phyloP scores from a whole-genome alignment of 2,888 invertebrate genomes.

The Drosophila merina region DNA sequence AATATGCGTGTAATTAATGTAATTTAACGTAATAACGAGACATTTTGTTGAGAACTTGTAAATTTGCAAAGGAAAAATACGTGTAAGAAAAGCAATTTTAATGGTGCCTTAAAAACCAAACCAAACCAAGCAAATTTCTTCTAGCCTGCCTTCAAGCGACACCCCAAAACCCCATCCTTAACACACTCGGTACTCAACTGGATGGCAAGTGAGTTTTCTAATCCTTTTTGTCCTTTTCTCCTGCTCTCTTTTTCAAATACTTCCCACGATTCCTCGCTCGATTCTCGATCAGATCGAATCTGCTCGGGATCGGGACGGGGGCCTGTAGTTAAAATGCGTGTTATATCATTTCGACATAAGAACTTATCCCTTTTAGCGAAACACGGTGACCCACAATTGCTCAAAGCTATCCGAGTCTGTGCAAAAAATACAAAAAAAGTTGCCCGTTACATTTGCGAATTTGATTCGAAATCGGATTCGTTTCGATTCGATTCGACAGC shows the following conservation, averaged over 20 bases:
- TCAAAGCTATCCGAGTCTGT: conserved; percentile 70
- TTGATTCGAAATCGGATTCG: conserved; percentile 7
- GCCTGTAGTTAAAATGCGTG: conserved; percentile 48
- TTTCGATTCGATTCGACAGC: conserved; percentile 4
- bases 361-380: conserved; percentile 73
- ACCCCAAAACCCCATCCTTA: conserved; percentile 65
- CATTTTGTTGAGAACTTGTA: conserved; percentile 77
- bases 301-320: background rate
- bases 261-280: conserved; percentile 19
- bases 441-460: conserved; percentile 61
- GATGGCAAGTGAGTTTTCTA: conserved; percentile 44
- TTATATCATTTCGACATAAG: conserved; percentile 66
- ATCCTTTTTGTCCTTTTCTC: conserved; percentile 59
- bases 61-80: conserved; percentile 83
- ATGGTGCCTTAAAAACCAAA: conserved; percentile 83
- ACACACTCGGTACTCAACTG: conserved; percentile 44
- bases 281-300: conserved; percentile 14
- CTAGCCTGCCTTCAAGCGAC: conserved; percentile 55
- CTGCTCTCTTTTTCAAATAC: conserved; percentile 24
- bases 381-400: conserved; percentile 57
- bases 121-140: conserved; percentile 82
- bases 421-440: conserved; percentile 49
- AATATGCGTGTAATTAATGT: conserved; percentile 63
- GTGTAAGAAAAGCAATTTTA: conserved; percentile 84
- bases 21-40: conserved; percentile 52